Conservation (phyloP, 2,113 vertebrate genomes). For the Fregetta grallaria region DNA sequence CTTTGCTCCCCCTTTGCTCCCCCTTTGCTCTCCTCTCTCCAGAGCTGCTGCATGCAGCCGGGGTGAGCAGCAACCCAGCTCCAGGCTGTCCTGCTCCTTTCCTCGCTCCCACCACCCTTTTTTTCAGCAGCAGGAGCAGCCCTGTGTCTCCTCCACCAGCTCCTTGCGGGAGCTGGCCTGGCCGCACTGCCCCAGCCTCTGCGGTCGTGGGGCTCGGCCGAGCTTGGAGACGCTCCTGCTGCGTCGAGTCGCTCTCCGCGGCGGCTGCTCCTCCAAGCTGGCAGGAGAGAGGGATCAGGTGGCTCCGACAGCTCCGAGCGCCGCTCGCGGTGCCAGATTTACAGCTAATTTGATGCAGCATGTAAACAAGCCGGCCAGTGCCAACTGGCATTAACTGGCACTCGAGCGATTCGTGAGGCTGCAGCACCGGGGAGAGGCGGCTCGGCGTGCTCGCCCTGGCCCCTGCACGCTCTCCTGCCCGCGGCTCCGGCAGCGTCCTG, state of each 20-base stretch:
- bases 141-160: not conserved
- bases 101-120: not conserved
- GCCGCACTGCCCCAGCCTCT: not conserved
- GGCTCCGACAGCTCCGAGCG: not conserved
- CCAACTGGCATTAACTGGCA: not conserved
- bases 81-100: not conserved
- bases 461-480: not conserved
- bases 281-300: not conserved
- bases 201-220: not conserved
- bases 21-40: not conserved
- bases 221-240: not conserved
- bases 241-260: not conserved
- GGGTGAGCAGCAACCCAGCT: not conserved
- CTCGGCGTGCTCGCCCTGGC: accelerated
- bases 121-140: not conserved
- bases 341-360: not conserved
- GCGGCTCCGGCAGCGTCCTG: accelerated
- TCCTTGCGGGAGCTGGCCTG: not conserved
- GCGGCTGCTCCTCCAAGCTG: not conserved
- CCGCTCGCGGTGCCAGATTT: not conserved
- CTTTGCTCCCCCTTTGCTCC: too few species aligned
- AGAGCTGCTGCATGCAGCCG: accelerated
- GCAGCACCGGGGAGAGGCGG: not conserved
- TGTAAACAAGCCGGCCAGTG: conserved; percentile 23
- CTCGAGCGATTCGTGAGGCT: not conserved